Evolutionary conservation across 2,888 invertebrate genomes (phyloP), one percentile per base, ranked within the genome.

Genomic region (Acronicta aceris): DNA sequence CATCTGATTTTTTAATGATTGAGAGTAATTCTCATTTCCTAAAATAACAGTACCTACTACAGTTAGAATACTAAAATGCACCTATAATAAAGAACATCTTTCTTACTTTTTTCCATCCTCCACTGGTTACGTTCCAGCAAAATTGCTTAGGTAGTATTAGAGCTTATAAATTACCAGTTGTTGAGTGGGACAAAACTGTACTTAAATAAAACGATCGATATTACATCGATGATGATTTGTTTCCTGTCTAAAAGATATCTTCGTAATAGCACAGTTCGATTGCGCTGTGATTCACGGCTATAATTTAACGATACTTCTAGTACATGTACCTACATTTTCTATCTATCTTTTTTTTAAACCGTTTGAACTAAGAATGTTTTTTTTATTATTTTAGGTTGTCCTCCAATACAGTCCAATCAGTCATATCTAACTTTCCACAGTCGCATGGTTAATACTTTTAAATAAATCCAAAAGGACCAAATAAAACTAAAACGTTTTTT

Each of bases 181-280:
- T 71, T 65, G 71, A 74, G 68, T 57, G 71, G 65, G 68, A 71
- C 72, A 75, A 75, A 69, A 75, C 49, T 67, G 63, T 66, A 69
- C 56, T 69, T 74, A 78, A 76, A 71, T 78, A 76, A 81, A 81
- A 78, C 72, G 77, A 70, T 73, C 71, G 72, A 76, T 73, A 73
- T 65, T 73, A 62, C 59, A 67, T 65, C 61, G 55, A 69, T 80
- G 80, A 81, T 79, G 67, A 62, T 79, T 65, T 63, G 70, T 69
- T 81, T 81, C 81, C 80, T 78, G 81, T 46, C 65, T 55, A 65
- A 74, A 68, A 77, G 68, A 78, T 78, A 77, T 65, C 68, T 76
- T 61, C 48, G 68, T 68, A 75, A 67, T 67, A 53, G 53, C 45
- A 33, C 58, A 54, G 59, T 67, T 71, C 56, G 56, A 73, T 64